Base-by-base conservation (phyloP, 2,888 invertebrate species). In the Chironomus riparius region DNA sequence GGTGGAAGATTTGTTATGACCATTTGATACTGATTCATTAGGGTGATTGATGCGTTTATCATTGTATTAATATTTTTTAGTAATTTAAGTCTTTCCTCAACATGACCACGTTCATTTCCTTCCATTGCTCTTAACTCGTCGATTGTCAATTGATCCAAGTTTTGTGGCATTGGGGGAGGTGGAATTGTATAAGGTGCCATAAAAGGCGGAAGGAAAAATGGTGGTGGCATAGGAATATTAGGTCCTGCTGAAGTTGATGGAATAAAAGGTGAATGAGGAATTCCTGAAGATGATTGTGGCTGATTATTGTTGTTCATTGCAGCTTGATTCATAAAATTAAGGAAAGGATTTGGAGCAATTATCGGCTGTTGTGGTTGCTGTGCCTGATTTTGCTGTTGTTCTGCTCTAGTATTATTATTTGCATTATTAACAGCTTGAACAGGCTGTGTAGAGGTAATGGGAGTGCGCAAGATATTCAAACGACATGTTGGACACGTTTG, bases 401-500 rank as follows among this genome's bases (percentile, higher is more conserved):
- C 18, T 5, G 76, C 50, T 68, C 78, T 78, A 47, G 76, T 77
- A 47, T 78, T 77, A 48, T 78, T 78, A 65, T 77, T 77, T 24
- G 50, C 77, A 28, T 76, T 76, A 22, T 15, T 18, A 3, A 77
- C 78, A 28, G 77, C 78, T 47, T 77, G 78, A 15, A 77, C 77
- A 61, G 80, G 38, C 10, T 38, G 38, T 38, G 82, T 80, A 80
- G 82, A 78, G 4, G 85, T 85, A 65, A 84, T 84, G 28, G 86
- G 86, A 75, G 86, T 85, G 4, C 88, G 86, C 79, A 89, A 81
- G 80, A 89, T 96, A 85, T 98, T 97, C 78, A 97, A 87, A 13
- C 98, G 89, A 83, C 99, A 99, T 4, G 99, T 99, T 0, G 99
- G 99, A 82, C 99, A 99, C 4, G 99, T 99, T 86, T 99, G 99